Evolutionary conservation across 2,888 invertebrate species (phyloP).

Genomic region (Thereva nobilitata): DNA sequence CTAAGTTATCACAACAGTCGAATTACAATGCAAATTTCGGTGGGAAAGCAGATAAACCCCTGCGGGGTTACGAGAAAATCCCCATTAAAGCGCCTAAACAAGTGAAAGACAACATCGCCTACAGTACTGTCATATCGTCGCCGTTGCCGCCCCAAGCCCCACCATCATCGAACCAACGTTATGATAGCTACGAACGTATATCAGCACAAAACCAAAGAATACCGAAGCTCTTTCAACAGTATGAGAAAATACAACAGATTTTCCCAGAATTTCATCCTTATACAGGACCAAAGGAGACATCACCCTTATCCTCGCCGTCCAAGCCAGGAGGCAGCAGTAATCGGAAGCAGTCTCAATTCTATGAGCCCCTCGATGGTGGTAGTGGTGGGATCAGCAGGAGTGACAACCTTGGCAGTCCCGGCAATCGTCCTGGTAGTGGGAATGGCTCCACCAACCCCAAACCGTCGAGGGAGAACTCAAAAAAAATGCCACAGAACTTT

Average conservation of each 20-base stretch:
- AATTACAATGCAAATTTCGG: slow-evolving; percentile 35
- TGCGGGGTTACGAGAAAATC: slow-evolving; percentile 47
- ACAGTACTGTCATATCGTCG: slow-evolving; percentile 29
- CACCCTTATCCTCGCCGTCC: slow-evolving; percentile 42
- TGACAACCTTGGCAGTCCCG: slow-evolving; percentile 26
- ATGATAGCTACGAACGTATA: slow-evolving; percentile 30
- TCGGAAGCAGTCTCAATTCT: slow-evolving; percentile 41
- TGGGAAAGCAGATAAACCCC: slow-evolving; percentile 32
- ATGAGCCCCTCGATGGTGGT: slow-evolving; percentile 28
- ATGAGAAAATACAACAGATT: slow-evolving; percentile 76
- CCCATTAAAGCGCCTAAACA: slow-evolving; percentile 57
- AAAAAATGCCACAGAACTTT: slow-evolving; percentile 53
- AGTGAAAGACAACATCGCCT: slow-evolving; percentile 51
- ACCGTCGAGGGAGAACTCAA: slow-evolving; percentile 55
- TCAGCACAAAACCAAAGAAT: slow-evolving; percentile 60
- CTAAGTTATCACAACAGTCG: slow-evolving; percentile 36
- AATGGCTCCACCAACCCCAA: slow-evolving; percentile 46
- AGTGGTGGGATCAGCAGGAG: slow-evolving; percentile 31
- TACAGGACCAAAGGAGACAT: slow-evolving; percentile 47
- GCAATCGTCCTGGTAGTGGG: slow-evolving; percentile 41
- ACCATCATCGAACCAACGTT: slow-evolving; percentile 29
- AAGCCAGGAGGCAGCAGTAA: slow-evolving; percentile 36
- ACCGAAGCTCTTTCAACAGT: slow-evolving; percentile 72
- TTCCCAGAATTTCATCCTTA: slow-evolving; percentile 71
- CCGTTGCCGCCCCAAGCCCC: slow-evolving; percentile 18